phyloP scores from a whole-genome alignment of 2,113 vertebrate species.

The Zosterops japonicus region DNA sequence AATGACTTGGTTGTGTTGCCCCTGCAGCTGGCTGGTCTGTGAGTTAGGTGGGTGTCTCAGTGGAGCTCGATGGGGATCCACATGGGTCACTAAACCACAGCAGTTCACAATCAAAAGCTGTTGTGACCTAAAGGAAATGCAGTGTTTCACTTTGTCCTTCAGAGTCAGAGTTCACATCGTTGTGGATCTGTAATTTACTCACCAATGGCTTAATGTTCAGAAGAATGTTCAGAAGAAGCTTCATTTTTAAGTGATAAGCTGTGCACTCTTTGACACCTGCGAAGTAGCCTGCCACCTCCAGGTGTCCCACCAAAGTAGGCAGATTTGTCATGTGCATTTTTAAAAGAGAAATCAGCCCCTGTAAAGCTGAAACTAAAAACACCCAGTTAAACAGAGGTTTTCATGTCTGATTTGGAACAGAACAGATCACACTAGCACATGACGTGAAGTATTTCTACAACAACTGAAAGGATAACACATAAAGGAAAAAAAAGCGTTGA shows the following conservation, averaged over 20 bases:
- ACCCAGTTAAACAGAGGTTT: background rate
- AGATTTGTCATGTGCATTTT: background rate
- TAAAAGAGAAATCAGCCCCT: background rate
- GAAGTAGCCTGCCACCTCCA: background rate
- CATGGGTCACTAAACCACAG: background rate
- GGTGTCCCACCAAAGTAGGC: background rate
- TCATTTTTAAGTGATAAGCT: background rate
- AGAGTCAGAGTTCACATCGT: accelerated
- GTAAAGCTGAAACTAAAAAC: background rate
- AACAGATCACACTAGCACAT: background rate
- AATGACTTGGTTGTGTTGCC: background rate
- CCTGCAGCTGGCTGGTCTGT: background rate
- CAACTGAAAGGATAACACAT: background rate
- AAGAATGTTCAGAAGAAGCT: background rate
- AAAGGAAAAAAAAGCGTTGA: background rate
- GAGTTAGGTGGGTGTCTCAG: background rate
- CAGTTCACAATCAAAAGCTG: background rate
- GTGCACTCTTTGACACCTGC: background rate
- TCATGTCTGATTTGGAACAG: background rate
- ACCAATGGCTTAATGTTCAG: accelerated
- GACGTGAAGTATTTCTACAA: background rate
- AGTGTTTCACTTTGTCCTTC: background rate
- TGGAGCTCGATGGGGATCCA: background rate
- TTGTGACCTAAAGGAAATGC: background rate
- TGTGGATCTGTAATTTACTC: background rate